phyloP scores from a whole-genome alignment of 2,888 invertebrate species.

The Liodrosophila aerea region DNA sequence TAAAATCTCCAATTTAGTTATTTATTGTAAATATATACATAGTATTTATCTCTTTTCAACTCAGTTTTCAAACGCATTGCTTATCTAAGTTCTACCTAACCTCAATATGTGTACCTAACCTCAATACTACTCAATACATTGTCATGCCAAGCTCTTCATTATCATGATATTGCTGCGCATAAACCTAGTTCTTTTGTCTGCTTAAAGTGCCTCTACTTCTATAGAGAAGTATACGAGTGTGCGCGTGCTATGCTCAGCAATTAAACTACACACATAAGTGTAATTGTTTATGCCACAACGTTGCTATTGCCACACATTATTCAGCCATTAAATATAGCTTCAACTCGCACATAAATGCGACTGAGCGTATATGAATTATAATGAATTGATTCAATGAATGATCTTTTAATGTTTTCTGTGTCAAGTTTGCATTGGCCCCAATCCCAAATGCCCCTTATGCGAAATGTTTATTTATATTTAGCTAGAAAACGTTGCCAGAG shows the following conservation, averaged over 20 bases:
- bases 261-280: slow-evolving; percentile 39
- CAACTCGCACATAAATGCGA: too few species aligned
- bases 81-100: too few species aligned
- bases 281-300: slow-evolving; percentile 45
- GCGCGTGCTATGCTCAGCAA: slow-evolving; percentile 45
- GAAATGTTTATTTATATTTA: background rate
- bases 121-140: too few species aligned
- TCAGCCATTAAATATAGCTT: slow-evolving; percentile 61
- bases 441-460: slow-evolving; percentile 31
- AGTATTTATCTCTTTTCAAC: too few species aligned
- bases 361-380: slow-evolving; percentile 41
- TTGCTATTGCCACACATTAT: slow-evolving; percentile 36
- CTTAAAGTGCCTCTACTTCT: background rate
- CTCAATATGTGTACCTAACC: too few species aligned
- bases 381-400: slow-evolving; percentile 53
- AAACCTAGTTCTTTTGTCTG: slow-evolving; percentile 31
- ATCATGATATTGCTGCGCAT: slow-evolving; percentile 18
- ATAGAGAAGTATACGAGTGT: too few species aligned
- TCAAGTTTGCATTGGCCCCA: slow-evolving; percentile 67
- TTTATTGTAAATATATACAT: too few species aligned
- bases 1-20: too few species aligned
- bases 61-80: too few species aligned
- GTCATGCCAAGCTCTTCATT: too few species aligned
- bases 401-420: slow-evolving; percentile 44
- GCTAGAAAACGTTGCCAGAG: slow-evolving; percentile 38